These are phyloP conservation scores for Leptinotarsa juncta DNA, from an alignment of 2,888 invertebrate species.

Conservation along the genomic window DNA sequence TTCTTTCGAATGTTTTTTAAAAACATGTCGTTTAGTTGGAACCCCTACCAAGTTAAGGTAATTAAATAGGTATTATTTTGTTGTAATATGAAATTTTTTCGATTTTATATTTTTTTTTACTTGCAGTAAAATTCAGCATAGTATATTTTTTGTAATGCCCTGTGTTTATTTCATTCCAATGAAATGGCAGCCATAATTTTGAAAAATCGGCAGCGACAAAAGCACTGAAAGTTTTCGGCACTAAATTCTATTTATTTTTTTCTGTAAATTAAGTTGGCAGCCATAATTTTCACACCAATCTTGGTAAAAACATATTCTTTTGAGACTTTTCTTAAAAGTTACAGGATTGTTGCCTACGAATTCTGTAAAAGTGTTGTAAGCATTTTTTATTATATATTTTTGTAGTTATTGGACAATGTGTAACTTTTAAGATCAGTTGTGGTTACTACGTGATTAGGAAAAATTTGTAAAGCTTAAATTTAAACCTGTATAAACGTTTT, in stretches of 20 bases:
- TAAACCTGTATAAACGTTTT: slow-evolving; percentile 63
- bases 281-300: slow-evolving; percentile 39
- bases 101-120: slow-evolving; percentile 47
- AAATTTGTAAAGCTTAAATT: slow-evolving; percentile 63
- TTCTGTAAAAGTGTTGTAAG: slow-evolving; percentile 60
- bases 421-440: slow-evolving; percentile 53
- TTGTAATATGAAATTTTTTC: slow-evolving; percentile 50
- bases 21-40: slow-evolving; percentile 32
- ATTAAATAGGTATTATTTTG: slow-evolving; percentile 49
- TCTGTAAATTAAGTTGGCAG: slow-evolving; percentile 39
- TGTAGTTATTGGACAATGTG: slow-evolving; percentile 58
- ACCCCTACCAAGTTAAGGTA: slow-evolving; percentile 43
- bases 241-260: slow-evolving; percentile 42
- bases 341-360: slow-evolving; percentile 55
- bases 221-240: slow-evolving; percentile 50
- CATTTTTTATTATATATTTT: slow-evolving; percentile 64
- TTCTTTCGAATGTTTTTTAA: slow-evolving; percentile 21
- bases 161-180: slow-evolving; percentile 50
- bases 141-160: slow-evolving; percentile 54
- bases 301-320: slow-evolving; percentile 40
- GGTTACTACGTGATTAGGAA: slow-evolving; percentile 59
- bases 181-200: slow-evolving; percentile 56
- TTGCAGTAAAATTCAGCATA: slow-evolving; percentile 57
- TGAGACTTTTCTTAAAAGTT: slow-evolving; percentile 50
- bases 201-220: slow-evolving; percentile 52